Percentiles rank a stretch among this genome's conserved stretches.
Conservation (phyloP, 2,797 vertebrate species). For the Gallinago stenura region DNA sequence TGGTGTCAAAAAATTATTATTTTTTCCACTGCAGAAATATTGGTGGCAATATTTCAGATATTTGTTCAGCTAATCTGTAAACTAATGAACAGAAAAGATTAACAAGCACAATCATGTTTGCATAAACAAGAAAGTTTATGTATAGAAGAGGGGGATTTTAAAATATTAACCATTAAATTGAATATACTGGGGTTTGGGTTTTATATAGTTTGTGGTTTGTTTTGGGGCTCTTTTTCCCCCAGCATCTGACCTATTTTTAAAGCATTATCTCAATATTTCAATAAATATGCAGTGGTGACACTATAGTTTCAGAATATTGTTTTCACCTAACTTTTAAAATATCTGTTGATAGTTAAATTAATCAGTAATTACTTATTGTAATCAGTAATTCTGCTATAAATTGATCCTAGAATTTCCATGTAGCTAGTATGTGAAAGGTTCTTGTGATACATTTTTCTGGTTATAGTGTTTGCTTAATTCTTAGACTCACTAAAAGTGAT, state of each 20-base stretch:
- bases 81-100: neutral
- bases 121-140: neutral
- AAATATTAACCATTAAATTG: neutral
- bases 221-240: fast-evolving
- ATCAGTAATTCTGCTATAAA: constrained; percentile 28
- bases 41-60: neutral
- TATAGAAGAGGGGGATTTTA: neutral
- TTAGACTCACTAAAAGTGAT: constrained; percentile 2
- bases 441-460: neutral
- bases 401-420: neutral
- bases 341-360: constrained; percentile 20
- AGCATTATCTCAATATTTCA: constrained; percentile 19
- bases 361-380: constrained; percentile 8
- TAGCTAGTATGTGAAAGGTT: neutral
- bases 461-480: constrained; percentile 39
- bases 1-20: neutral
- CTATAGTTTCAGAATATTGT: constrained; percentile 13
- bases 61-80: neutral
- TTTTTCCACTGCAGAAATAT: neutral
- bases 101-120: neutral
- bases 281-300: neutral
- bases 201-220: neutral
- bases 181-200: neutral
- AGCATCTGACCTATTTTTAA: neutral
- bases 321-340: constrained; percentile 32